Evolutionary conservation across 2,888 invertebrate species (phyloP).

Genomic region (Ligdia adustata): DNA sequence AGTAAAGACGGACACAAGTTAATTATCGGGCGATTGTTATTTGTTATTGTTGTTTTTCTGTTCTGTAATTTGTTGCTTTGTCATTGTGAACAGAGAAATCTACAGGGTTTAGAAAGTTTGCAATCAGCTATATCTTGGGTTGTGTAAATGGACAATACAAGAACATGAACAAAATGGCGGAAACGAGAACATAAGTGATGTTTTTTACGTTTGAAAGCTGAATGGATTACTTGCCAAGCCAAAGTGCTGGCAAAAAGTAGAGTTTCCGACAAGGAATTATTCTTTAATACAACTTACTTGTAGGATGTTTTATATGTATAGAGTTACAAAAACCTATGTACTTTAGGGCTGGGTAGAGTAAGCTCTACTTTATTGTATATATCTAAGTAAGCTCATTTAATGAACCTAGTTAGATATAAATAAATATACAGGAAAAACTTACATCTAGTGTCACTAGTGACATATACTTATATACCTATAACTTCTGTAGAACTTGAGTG

Average conservation of each 20-base stretch:
- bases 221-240: too few relatives aligned
- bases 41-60: constrained; percentile 52
- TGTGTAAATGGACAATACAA: constrained; percentile 12
- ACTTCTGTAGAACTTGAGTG: too few relatives aligned
- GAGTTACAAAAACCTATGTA: too few relatives aligned
- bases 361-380: too few relatives aligned
- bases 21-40: constrained; percentile 63
- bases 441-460: background rate
- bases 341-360: too few relatives aligned
- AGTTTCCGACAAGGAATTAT: too few relatives aligned
- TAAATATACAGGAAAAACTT: too few relatives aligned
- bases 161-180: constrained; percentile 1
- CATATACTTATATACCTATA: too few relatives aligned
- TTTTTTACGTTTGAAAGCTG: constrained; percentile 1
- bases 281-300: too few relatives aligned
- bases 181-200: background rate
- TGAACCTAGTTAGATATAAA: background rate
- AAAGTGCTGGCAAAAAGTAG: too few relatives aligned
- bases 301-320: too few relatives aligned
- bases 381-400: too few relatives aligned
- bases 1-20: constrained; percentile 50
- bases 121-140: constrained; percentile 12
- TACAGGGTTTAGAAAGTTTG: constrained; percentile 46
- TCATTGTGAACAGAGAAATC: constrained; percentile 39
- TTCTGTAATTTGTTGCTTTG: constrained; percentile 36